A percentile compares a stretch with the other conserved stretches of the same genome.
Conservation (phyloP, 2,888 invertebrate species). For the Volucella inflata region DNA sequence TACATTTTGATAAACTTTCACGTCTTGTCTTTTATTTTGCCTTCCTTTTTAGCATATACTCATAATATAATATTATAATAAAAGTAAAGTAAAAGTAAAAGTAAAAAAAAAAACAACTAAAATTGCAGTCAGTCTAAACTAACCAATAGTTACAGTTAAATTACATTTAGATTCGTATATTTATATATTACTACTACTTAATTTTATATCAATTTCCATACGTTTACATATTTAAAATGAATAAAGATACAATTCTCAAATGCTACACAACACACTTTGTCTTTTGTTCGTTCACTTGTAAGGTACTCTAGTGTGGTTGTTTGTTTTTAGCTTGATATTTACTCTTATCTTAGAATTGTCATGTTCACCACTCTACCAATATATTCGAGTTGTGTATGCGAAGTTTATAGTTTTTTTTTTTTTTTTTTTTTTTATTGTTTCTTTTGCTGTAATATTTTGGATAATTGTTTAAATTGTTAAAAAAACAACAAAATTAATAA, state of each 20-base stretch:
- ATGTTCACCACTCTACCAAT: constrained; percentile 33
- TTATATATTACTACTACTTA: constrained; percentile 64
- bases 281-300: constrained; percentile 1
- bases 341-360: constrained; percentile 56
- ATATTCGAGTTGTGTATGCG: constrained; percentile 7
- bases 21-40: constrained; percentile 33
- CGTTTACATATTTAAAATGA: constrained; percentile 60
- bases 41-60: constrained; percentile 42
- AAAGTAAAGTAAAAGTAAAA: no score
- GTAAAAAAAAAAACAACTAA: constrained; percentile 16
- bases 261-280: constrained; percentile 21
- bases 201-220: constrained; percentile 58
- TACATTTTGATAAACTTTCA: constrained; percentile 45
- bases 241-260: constrained; percentile 51
- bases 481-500: constrained; percentile 55
- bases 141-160: constrained; percentile 66
- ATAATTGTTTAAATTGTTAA: constrained; percentile 14
- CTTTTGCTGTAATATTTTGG: constrained; percentile 4
- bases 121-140: constrained; percentile 64
- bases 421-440: not conserved
- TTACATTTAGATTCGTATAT: constrained; percentile 32
- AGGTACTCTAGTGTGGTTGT: constrained; percentile 31
- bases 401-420: not conserved
- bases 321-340: constrained; percentile 29
- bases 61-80: no score